Percentiles rank a stretch among this genome's conserved stretches.
phyloP scores from a whole-genome alignment of 2,113 vertebrate species.

The Pipa parva region DNA sequence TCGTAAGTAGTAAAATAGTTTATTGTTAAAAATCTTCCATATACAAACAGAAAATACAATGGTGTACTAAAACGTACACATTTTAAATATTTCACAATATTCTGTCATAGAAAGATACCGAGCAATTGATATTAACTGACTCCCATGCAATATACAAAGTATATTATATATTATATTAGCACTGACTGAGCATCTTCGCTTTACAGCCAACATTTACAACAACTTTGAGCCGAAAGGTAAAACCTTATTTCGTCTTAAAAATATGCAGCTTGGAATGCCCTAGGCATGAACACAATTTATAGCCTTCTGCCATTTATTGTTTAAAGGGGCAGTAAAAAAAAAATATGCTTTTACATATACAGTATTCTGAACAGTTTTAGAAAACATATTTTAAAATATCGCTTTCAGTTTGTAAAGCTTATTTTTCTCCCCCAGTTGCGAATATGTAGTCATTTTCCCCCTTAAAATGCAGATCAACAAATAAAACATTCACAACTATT shows the following conservation, averaged over 20 bases:
- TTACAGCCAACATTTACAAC: conserved; percentile 17
- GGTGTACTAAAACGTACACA: conserved; percentile 74
- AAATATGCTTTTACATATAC: background rate
- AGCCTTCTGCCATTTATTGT: too few species aligned
- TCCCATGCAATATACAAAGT: conserved; percentile 61
- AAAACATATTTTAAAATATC: too few species aligned
- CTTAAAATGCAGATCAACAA: too few species aligned
- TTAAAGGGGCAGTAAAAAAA: background rate
- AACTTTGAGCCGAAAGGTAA: too few species aligned
- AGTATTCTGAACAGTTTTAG: too few species aligned
- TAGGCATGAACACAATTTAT: too few species aligned
- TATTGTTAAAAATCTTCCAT: conserved; percentile 56
- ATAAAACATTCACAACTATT: too few species aligned
- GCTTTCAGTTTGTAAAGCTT: too few species aligned
- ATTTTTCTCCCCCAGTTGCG: too few species aligned
- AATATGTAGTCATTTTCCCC: too few species aligned
- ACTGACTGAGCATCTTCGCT: conserved; percentile 43
- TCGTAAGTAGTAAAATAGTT: conserved; percentile 46
- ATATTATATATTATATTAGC: conserved; percentile 61
- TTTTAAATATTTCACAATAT: conserved; percentile 42
- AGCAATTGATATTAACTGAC: conserved; percentile 42
- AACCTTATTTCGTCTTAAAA: too few species aligned
- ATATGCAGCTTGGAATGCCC: too few species aligned
- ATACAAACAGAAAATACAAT: conserved; percentile 46
- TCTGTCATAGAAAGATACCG: conserved; percentile 57